Percentiles rank a stretch among this genome's conserved stretches.
phyloP scores from a whole-genome alignment of 2,797 vertebrate genomes.

The Cephalopachus bancanus region DNA sequence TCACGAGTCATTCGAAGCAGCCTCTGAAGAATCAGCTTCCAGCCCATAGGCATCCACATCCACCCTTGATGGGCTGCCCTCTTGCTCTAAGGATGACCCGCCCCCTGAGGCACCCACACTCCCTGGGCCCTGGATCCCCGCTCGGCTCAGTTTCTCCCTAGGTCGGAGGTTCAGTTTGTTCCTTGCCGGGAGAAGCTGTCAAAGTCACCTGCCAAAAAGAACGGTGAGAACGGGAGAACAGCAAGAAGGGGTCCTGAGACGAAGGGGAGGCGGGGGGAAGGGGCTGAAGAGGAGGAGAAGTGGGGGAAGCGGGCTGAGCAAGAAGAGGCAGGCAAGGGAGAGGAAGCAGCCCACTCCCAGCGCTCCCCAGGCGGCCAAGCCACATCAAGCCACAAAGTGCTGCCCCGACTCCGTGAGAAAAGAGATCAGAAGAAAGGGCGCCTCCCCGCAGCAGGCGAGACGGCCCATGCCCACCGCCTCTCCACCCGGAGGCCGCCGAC shows the following conservation, averaged over 20 bases:
- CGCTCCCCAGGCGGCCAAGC: not conserved
- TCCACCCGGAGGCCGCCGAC: rapidly evolving
- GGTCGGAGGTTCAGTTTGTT: not conserved
- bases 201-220: not conserved
- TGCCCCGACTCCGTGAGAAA: not conserved
- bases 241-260: not conserved
- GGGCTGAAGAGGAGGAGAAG: too few relatives aligned
- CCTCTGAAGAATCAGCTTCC: not conserved
- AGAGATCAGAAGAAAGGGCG: not conserved
- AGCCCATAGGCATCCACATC: not conserved
- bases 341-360: not conserved
- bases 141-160: not conserved
- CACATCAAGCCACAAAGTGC: not conserved
- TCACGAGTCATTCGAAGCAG: not conserved
- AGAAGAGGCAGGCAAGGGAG: too few relatives aligned
- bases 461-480: not conserved
- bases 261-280: not conserved
- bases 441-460: not conserved
- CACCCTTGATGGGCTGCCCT: not conserved
- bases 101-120: not conserved
- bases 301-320: not conserved
- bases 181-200: not conserved
- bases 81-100: not conserved
- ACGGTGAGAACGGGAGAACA: not conserved
- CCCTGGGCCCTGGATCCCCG: not conserved